Percentiles rank a stretch among this genome's conserved stretches.
phyloP scores from a whole-genome alignment of 2,113 vertebrate species.

The Misgurnus mizolepis region DNA sequence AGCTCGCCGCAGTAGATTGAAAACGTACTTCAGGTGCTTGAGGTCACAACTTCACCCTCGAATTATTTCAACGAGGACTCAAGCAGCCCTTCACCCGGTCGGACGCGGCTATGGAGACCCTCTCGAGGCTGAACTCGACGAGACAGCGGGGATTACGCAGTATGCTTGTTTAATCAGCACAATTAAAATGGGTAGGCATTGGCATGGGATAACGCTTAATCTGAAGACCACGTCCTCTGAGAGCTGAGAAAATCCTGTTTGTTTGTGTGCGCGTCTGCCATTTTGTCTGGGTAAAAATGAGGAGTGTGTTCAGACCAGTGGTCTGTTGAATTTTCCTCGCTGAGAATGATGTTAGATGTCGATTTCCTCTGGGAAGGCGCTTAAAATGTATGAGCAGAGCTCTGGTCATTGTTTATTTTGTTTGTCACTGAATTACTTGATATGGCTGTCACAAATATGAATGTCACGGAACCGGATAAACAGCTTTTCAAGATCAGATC shows the following conservation, averaged over 20 bases:
- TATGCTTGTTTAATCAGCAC: conserved; percentile 47
- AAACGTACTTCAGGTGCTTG: conserved; percentile 49
- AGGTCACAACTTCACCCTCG: conserved; percentile 51
- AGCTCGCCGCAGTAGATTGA: conserved; percentile 43
- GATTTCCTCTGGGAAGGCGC: conserved; percentile 30
- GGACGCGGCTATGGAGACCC: conserved; percentile 15
- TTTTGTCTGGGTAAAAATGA: background rate
- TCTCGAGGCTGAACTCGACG: conserved; percentile 31
- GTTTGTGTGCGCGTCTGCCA: conserved; percentile 13
- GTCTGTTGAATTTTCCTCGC: conserved; percentile 21
- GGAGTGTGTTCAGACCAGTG: conserved; percentile 26
- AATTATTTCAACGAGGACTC: conserved; percentile 54
- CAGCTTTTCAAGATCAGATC: conserved; percentile 43
- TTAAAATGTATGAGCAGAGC: conserved; percentile 38
- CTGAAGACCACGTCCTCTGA: background rate
- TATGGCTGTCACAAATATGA: conserved; percentile 58
- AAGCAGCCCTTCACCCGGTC: conserved; percentile 41
- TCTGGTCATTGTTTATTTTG: conserved; percentile 45
- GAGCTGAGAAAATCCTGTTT: conserved; percentile 1
- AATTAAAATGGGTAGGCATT: conserved; percentile 41
- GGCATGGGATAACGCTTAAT: background rate
- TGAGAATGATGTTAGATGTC: conserved; percentile 1
- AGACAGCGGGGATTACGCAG: conserved; percentile 36
- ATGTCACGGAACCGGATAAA: conserved; percentile 47
- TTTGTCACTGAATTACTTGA: conserved; percentile 49